These are phyloP conservation scores for Monodelphis domestica DNA, from an alignment of 2,797 vertebrate species.

Conservation along the genomic window DNA sequence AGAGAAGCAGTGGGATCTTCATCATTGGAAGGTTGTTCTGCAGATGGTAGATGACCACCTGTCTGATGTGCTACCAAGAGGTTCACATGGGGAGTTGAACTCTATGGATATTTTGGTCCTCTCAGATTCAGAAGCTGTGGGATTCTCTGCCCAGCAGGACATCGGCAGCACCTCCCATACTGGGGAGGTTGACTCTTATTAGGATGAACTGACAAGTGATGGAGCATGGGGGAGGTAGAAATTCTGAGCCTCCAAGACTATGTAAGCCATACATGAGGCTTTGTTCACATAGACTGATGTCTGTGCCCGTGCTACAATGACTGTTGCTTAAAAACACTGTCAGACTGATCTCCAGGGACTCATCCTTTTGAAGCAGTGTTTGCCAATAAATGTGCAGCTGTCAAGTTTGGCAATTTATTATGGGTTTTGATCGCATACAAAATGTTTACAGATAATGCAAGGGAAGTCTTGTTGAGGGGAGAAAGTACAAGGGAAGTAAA, in stretches of 20 bases:
- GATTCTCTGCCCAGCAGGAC: background rate
- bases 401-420: conserved; percentile 68
- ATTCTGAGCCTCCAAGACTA: conserved; percentile 30
- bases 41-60: background rate
- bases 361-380: conserved; percentile 63
- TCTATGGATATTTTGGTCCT: background rate
- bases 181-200: conserved; percentile 6
- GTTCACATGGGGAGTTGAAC: background rate
- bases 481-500: background rate
- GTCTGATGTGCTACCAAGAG: background rate
- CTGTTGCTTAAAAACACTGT: conserved; percentile 61
- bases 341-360: conserved; percentile 54
- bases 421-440: conserved; percentile 54
- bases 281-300: conserved; percentile 38
- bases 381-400: conserved; percentile 63
- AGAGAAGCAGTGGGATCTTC: conserved; percentile 1
- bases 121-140: background rate
- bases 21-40: background rate
- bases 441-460: conserved; percentile 52
- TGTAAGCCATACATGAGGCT: conserved; percentile 40
- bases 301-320: conserved; percentile 54
- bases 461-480: conserved; percentile 1
- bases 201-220: conserved; percentile 57
- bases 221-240: background rate
- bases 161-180: background rate